Evolutionary conservation across 1,140 invertebrate species (phyloP), one percentile per base, ranked within the genome.

Genomic region (Pemphigus obesinymphae): DNA sequence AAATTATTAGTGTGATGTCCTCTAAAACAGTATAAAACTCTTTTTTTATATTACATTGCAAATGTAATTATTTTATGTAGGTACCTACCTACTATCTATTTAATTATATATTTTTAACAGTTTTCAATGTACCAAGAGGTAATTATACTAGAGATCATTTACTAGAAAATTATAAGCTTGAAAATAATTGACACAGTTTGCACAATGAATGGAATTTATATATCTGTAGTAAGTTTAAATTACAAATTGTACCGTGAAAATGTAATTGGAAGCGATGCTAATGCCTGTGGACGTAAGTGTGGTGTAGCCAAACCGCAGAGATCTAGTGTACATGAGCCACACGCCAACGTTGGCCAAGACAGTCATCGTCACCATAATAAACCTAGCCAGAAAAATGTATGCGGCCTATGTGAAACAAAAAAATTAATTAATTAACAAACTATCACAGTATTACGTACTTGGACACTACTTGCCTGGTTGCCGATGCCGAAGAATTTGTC

Each of bases 241-340:
- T 58, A 58, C 0, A 6, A 26, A 26, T 26, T 26, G 26, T 20
- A 80, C 76, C 0, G 76, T 80, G 3, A 80, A 80, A 31, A 80
- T 45, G 15, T 80, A 80, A 63, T 63, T 80, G 23, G 55, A 63
- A 17, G 76, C 55, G 1, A 80, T 45, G 29, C 76, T 45, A 10
- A 80, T 80, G 15, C 76, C 76, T 1, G 76, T 80, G 10, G 76
- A 40, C 2, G 40, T 1, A 10, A 80, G 29, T 0, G 76, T 80
- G 37, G 76, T n/a, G n/a, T n/a, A 80, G 10, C 76, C 76, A 8
- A 45, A 80, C 40, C 23, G 55, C 17, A 80, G 15, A 3, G 76
- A 80, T 31, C 37, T 80, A 5, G 76, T 80, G 40, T 80, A 80
- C 76, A 80, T 45, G 0, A 80, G 37, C 76, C 76, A 80, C 29